These are phyloP conservation scores for Apis florea DNA, from an alignment of 1,140 invertebrate species.

Conservation along the genomic window DNA sequence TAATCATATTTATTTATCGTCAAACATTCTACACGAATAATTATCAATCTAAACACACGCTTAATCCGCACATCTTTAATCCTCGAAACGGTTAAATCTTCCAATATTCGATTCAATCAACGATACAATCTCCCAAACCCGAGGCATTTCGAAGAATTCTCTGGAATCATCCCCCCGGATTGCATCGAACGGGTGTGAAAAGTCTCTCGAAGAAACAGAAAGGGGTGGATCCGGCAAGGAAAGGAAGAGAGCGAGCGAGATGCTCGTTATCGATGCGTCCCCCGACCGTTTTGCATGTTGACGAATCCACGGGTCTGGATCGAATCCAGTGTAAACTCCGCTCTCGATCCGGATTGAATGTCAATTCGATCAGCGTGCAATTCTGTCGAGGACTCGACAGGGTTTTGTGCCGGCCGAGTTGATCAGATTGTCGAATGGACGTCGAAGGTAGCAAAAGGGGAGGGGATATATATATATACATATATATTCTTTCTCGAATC, in stretches of 20 bases:
- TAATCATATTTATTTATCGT: too few relatives aligned
- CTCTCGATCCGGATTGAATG: constrained; percentile 55
- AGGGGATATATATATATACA: too few relatives aligned
- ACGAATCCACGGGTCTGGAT: constrained; percentile 39
- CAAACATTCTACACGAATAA: too few relatives aligned
- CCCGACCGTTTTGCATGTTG: constrained; percentile 18
- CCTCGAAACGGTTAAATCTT: too few relatives aligned
- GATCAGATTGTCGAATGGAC: constrained; percentile 26
- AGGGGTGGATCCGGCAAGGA: not conserved
- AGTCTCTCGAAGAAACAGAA: constrained; percentile 17
- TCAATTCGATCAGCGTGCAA: constrained; percentile 52
- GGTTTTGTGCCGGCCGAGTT: constrained; percentile 20
- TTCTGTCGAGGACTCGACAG: constrained; percentile 28
- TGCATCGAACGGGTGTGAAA: not conserved
- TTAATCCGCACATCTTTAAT: too few relatives aligned
- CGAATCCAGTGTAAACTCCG: constrained; percentile 50
- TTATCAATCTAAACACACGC: too few relatives aligned
- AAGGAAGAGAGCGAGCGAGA: not conserved
- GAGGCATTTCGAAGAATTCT: too few relatives aligned
- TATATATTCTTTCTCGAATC: not conserved
- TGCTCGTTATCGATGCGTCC: constrained; percentile 43
- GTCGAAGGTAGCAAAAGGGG: constrained; percentile 29
- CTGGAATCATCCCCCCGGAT: too few relatives aligned
- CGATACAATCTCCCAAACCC: too few relatives aligned
- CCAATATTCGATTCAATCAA: too few relatives aligned